Percentiles rank a stretch among this genome's conserved stretches.
These are phyloP conservation scores for Gryllus longicercus DNA, from an alignment of 2,888 invertebrate genomes.

Conservation along the genomic window DNA sequence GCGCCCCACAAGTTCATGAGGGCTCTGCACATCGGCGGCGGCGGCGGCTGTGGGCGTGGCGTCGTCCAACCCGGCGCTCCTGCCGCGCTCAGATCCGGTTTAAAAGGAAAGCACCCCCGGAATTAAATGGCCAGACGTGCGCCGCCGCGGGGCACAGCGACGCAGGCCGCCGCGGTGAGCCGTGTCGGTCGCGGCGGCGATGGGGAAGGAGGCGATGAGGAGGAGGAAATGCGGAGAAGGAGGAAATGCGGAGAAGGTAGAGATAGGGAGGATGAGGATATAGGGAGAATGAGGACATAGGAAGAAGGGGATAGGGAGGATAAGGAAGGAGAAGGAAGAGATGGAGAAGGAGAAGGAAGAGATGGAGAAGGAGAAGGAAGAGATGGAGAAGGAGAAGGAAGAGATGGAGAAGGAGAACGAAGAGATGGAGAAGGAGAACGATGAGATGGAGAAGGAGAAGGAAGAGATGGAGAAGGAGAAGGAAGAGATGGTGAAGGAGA, in stretches of 20 bases:
- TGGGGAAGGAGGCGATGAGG: too few species aligned
- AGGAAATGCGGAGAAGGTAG: background rate
- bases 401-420: background rate
- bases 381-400: too few species aligned
- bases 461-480: too few species aligned
- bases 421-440: too few species aligned
- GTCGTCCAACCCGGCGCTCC: background rate
- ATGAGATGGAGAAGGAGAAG: too few species aligned
- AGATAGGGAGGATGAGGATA: background rate
- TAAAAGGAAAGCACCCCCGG: conserved; percentile 17
- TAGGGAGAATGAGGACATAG: background rate
- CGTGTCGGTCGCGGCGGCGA: background rate
- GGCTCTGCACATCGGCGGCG: background rate
- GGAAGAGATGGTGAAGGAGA: too few species aligned
- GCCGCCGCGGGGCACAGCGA: conserved; percentile 5
- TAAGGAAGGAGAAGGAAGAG: too few species aligned
- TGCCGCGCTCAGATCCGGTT: background rate
- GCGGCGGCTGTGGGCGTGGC: conserved; percentile 1
- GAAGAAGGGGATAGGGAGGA: too few species aligned
- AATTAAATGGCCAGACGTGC: conserved; percentile 10
- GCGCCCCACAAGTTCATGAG: too few species aligned
- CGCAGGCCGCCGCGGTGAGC: background rate
- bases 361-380: too few species aligned
- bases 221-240: background rate
- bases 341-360: too few species aligned